Evolutionary conservation across 2,113 vertebrate genomes (phyloP), one percentile per base, ranked within the genome.

Genomic region (Hirundichthys speculiger): DNA sequence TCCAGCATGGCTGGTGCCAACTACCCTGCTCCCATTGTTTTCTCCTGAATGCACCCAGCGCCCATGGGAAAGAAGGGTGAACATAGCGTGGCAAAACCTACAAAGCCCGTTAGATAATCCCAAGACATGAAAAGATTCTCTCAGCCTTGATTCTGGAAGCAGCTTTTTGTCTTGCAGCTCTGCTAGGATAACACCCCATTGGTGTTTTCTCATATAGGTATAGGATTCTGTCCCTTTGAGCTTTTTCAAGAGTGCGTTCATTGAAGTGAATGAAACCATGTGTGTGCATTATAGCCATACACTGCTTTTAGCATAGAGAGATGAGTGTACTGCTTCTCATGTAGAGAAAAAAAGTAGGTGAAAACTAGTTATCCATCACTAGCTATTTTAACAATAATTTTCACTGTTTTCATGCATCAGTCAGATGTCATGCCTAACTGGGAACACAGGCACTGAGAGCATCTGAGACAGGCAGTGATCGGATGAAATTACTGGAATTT

Each of bases 21-120:
- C 64, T 53, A 53, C 67, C 69, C 82, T 48, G 45, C 20, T 54
- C 6, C 55, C 43, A 83, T 88, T 87, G 78, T 87, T 86, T 62
- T 78, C 69, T 52, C 58, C 72, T 84, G 81, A 87, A 86, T 85
- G 83, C 76, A 77, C 72, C 75, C 57, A 79, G 51, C 30, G 47
- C 80, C 70, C 76, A 83, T 82, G 82, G 80, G 82, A 78, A 47
- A 65, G 64, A 47, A 51, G 74, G 51, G 80, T 73, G 71, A 85
- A 64, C 58, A 59, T 64, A 70, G 38, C 50, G 71, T 78, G 73
- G 63, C 64, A 60, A 64, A 75, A 82, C 78, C 80, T 73, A 64
- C 77, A 72, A 74, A 73, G 79, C 69, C 77, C 68, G 75, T 69
- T 82, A 77, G 84, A 85, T 87, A 59, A 86, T 86, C 78, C 73